Evolutionary conservation across 2,888 invertebrate species (phyloP).

Genomic region (Resseliella maxima): DNA sequence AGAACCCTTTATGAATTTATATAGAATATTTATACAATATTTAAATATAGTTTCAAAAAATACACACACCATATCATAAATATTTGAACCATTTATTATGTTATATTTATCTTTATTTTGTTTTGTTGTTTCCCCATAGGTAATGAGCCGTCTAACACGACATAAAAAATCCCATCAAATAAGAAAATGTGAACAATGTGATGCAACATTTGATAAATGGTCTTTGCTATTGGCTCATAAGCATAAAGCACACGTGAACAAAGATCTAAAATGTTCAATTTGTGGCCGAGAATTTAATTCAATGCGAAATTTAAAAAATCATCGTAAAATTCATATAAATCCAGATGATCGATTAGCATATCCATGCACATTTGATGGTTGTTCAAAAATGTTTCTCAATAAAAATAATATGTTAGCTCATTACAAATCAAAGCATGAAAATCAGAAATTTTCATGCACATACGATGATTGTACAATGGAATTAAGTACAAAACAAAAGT

Average conservation of each 20-base stretch:
- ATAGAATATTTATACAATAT: too few species aligned
- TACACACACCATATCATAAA: too few species aligned
- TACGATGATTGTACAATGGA: background rate
- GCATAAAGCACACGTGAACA: constrained; percentile 59
- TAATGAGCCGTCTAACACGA: constrained; percentile 68
- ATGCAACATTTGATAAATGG: constrained; percentile 69
- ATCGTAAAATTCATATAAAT: constrained; percentile 62
- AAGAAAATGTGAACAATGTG: constrained; percentile 69
- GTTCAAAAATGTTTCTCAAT: constrained; percentile 68
- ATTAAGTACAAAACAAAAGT: constrained; percentile 24
- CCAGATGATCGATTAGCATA: constrained; percentile 60
- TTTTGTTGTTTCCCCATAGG: too few species aligned
- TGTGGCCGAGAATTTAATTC: constrained; percentile 62
- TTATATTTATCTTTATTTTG: too few species aligned
- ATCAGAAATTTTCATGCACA: constrained; percentile 68
- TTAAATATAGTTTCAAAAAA: too few species aligned
- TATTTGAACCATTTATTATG: too few species aligned
- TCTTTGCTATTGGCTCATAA: constrained; percentile 68
- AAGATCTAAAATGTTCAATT: constrained; percentile 61
- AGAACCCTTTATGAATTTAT: too few species aligned
- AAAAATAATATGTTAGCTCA: constrained; percentile 72
- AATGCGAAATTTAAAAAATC: constrained; percentile 60
- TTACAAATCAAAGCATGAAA: constrained; percentile 69
- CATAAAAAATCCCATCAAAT: constrained; percentile 69
- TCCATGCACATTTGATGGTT: constrained; percentile 65